Base-by-base conservation (phyloP, 1,140 invertebrate species). In the Drosophila mojavensis region DNA sequence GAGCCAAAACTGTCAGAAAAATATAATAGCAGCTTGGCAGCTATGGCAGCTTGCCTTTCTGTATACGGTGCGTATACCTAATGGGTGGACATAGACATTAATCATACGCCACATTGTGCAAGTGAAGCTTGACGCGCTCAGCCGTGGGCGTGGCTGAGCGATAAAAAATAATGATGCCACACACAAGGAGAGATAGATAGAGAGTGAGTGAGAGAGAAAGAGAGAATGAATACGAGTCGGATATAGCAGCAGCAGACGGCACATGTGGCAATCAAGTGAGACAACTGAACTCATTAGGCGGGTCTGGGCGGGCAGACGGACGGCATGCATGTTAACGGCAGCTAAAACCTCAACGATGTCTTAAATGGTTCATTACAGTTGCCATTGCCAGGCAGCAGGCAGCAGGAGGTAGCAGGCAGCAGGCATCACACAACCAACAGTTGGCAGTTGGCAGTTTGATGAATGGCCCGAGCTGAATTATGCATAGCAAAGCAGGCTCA, bases 71-170 rank as follows among this genome's bases (percentile, higher is more conserved):
- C 55, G 62, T 72, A 72, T 72, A 48, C 69, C 28, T 66, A 59
- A 72, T 72, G 24, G 43, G 28, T 26, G 33, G 45, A 69, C 64
- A 85, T 39, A 67, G 45, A 88, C 82, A 86, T 86, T 86, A 86
- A 88, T 86, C 82, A 86, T 86, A 77, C 82, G 82, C 71, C 82
- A 76, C 83, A 73, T 86, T 86, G 82, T 79, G 71, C 82, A 76
- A 69, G 62, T 61, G 64, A 71, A 60, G 58, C 41, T 28, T 15
- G 39, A 45, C 53, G 45, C 45, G 47, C 54, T 20, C 17, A 45
- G 15, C 17, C 39, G 15, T 66, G 78, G 59, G 79, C 64, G 75
- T 85, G 78, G 43, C 71, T 70, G 55, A 82, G 82, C 64, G 64
- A 81, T 86, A 86, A 81, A 86, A 86, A 86, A 86, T 79, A 71